Evolutionary conservation across 2,797 vertebrate species (phyloP), one percentile per base, ranked within the genome.

Genomic region (Chaetodon trifasciatus): DNA sequence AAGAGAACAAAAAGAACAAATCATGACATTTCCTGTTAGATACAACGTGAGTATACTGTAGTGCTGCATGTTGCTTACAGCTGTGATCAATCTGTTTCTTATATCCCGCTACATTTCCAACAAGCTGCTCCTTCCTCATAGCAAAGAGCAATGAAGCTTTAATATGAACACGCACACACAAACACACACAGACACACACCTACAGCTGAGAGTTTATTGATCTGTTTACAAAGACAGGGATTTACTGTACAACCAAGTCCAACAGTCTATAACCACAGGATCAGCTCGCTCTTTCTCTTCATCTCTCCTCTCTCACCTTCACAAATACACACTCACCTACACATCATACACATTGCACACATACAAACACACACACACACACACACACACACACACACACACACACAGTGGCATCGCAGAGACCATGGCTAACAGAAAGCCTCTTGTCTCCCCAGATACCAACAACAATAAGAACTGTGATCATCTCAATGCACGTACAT

Each of bases 201-300:
- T 83, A 89, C 85, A 86, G 81, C 76, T 70, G 84, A 90, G 87
- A 91, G 84, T 85, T 84, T 92, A 95, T 93, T 92, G 93, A 95
- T 95, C 93, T 94, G 93, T 93, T 93, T 93, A 92, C 92, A 94
- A 91, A 94, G 90, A 92, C 89, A 88, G 90, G 89, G 92, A 95
- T 94, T 94, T 93, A 95, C 89, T 93, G 88, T 88, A 93, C 91
- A 92, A 87, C 86, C 86, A 88, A 85, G 86, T 91, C 88, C 89
- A 90, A 90, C 87, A 92, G 90, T 93, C 90, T 93, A 92, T 92
- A 93, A 92, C 88, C 88, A 88, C 79, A 80, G 86, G 91, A 93
- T 92, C 91, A 91, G 76, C 88, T 84, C 53, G 55, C 76, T 86
- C 74, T 86, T 83, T 89, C 90, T 86, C 81, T 86, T 89, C 80